Evolutionary conservation across 2,888 invertebrate species (phyloP).

Genomic region (Eristalinus sepulchralis): DNA sequence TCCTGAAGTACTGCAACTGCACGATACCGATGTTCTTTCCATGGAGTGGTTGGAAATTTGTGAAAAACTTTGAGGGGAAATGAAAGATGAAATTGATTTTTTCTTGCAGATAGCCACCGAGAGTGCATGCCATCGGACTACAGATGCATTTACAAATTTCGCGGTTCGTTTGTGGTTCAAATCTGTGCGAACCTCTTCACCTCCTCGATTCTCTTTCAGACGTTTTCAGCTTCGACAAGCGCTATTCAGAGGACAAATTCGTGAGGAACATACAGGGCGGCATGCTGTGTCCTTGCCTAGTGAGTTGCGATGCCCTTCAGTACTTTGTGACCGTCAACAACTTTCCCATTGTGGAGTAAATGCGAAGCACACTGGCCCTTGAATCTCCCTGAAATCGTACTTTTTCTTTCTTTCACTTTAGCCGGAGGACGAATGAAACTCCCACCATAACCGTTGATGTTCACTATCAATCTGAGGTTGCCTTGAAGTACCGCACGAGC

Average conservation of each 20-base stretch:
- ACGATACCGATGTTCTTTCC: constrained; percentile 76
- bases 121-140: constrained; percentile 74
- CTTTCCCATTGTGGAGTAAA: not conserved
- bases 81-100: not conserved
- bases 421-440: constrained; percentile 40
- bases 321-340: constrained; percentile 74
- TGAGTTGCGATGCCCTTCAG: constrained; percentile 77
- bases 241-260: constrained; percentile 75
- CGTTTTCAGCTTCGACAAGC: constrained; percentile 77
- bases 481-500: constrained; percentile 80
- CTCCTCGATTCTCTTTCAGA: constrained; percentile 68
- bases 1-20: constrained; percentile 77
- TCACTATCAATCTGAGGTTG: constrained; percentile 79
- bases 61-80: too few relatives aligned
- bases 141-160: constrained; percentile 76
- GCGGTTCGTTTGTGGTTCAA: constrained; percentile 73
- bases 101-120: constrained; percentile 22
- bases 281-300: constrained; percentile 78
- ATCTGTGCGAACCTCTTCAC: not conserved
- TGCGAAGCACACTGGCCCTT: not conserved
- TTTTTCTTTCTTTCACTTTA: constrained; percentile 31
- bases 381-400: not conserved
- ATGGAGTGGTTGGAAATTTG: constrained; percentile 72
- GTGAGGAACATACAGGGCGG: constrained; percentile 76
- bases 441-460: constrained; percentile 78